Conservation (phyloP, 2,113 vertebrate species). For the Nicator chloris region DNA sequence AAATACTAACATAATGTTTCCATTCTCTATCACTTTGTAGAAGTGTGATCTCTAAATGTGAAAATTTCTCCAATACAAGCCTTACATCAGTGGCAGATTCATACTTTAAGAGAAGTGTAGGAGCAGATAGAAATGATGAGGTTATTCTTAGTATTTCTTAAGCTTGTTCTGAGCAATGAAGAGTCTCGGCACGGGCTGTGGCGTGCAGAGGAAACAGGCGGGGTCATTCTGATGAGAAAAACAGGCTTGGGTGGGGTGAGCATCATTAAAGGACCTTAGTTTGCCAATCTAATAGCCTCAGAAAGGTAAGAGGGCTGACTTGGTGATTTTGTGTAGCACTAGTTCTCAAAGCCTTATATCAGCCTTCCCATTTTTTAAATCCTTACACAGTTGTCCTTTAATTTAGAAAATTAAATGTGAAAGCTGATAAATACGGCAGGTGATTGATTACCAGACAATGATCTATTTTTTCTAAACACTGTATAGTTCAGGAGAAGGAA, state of each 20-base stretch:
- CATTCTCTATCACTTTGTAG: not conserved
- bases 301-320: constrained; percentile 11
- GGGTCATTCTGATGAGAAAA: constrained; percentile 53
- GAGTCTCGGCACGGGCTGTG: not conserved
- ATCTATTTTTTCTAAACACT: not conserved
- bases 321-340: not conserved
- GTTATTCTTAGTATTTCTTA: constrained; percentile 35
- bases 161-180: not conserved
- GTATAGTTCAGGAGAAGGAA: not conserved
- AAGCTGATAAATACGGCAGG: not conserved
- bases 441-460: not conserved
- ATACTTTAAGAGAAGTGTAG: not conserved
- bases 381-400: not conserved
- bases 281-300: not conserved
- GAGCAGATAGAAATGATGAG: not conserved
- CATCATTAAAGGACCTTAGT: constrained; percentile 8
- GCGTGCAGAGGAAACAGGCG: constrained; percentile 40
- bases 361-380: not conserved
- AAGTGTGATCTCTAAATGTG: not conserved
- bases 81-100: not conserved
- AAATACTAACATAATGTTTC: not conserved
- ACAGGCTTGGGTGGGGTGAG: constrained; percentile 53
- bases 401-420: not conserved
- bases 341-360: not conserved
- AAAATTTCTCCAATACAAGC: not conserved